Evolutionary conservation across 2,888 invertebrate genomes (phyloP).

Genomic region (Aleiodes leptofemur): DNA sequence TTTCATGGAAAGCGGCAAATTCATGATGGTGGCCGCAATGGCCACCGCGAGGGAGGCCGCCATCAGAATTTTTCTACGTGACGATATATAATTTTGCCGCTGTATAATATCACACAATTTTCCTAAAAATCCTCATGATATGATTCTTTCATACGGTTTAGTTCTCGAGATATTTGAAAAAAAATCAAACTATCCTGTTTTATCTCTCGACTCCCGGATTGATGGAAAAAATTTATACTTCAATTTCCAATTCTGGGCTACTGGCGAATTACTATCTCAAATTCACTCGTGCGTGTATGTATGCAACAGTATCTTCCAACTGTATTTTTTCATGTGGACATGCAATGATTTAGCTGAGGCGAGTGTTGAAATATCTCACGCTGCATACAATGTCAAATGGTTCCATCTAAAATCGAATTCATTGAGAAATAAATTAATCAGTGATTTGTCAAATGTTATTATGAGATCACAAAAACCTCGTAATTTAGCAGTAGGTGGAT

Average conservation of each 20-base stretch:
- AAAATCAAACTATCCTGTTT: too few relatives aligned
- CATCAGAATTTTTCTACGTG: too few relatives aligned
- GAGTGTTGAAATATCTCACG: slow-evolving; percentile 57
- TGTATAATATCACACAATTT: too few relatives aligned
- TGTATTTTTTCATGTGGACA: background rate
- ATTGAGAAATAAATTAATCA: slow-evolving; percentile 46
- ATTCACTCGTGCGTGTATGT: background rate
- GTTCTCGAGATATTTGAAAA: too few relatives aligned
- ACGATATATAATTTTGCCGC: too few relatives aligned
- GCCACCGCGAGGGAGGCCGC: too few relatives aligned
- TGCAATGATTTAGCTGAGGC: slow-evolving; percentile 58
- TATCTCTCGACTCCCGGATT: too few relatives aligned
- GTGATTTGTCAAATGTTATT: slow-evolving; percentile 56
- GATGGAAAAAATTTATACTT: too few relatives aligned
- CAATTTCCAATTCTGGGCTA: background rate
- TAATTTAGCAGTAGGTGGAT: slow-evolving; percentile 60
- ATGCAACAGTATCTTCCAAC: background rate
- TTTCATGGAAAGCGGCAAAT: too few relatives aligned
- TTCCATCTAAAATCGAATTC: slow-evolving; percentile 52
- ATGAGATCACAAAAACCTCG: slow-evolving; percentile 59
- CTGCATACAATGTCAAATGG: slow-evolving; percentile 59
- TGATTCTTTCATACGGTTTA: too few relatives aligned
- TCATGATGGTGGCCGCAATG: too few relatives aligned
- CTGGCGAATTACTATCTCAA: background rate
- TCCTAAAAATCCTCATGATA: too few relatives aligned